phyloP scores from a whole-genome alignment of 2,113 vertebrate genomes.

The Alaudala cheleensis region DNA sequence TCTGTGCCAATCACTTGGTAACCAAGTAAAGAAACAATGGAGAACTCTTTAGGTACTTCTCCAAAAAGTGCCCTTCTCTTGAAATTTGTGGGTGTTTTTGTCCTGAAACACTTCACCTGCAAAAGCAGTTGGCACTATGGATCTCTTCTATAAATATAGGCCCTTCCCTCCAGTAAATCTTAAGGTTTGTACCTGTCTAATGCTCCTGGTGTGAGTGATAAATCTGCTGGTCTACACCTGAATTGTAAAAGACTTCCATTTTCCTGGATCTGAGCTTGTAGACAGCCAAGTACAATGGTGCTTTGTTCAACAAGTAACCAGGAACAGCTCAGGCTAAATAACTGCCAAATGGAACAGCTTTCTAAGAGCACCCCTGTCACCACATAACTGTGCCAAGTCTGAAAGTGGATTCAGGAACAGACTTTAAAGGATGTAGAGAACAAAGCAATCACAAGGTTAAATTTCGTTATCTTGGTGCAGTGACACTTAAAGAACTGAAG shows the following conservation, averaged over 20 bases:
- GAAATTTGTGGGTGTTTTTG: background rate
- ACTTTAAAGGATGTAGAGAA: background rate
- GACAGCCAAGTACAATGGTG: background rate
- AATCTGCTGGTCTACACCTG: background rate
- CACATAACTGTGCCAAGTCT: background rate
- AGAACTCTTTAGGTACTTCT: background rate
- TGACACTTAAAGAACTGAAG: background rate
- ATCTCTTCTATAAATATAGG: background rate
- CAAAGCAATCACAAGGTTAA: background rate
- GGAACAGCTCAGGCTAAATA: background rate
- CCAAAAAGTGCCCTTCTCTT: background rate
- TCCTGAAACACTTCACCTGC: background rate
- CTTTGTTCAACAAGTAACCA: background rate
- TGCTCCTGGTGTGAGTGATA: background rate
- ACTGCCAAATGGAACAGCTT: background rate
- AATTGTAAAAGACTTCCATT: background rate
- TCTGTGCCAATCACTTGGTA: background rate
- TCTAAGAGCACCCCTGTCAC: background rate
- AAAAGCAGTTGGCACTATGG: background rate
- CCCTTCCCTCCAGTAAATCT: background rate
- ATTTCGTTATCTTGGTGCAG: background rate
- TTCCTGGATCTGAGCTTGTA: background rate
- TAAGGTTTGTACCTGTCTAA: background rate
- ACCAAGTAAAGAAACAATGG: background rate
- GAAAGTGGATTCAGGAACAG: background rate